phyloP scores from a whole-genome alignment of 2,797 vertebrate genomes.

The Nothura maculosa region DNA sequence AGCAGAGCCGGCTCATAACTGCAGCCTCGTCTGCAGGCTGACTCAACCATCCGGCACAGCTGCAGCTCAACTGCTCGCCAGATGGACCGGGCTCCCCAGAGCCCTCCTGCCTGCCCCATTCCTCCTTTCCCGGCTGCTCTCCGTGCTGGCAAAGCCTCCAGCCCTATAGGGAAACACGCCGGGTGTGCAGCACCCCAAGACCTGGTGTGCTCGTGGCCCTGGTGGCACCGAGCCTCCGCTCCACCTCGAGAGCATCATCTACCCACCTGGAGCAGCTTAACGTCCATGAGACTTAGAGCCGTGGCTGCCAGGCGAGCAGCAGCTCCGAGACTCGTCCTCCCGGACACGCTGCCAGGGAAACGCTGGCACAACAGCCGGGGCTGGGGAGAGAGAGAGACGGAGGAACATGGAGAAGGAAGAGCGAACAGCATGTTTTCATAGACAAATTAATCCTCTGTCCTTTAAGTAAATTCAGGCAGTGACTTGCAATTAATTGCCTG shows the following conservation, averaged over 20 bases:
- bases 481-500: neutral
- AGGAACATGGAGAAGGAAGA: neutral
- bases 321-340: rapidly evolving
- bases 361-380: neutral
- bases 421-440: neutral
- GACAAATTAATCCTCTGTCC: neutral
- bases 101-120: neutral
- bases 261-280: neutral
- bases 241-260: neutral
- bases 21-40: neutral
- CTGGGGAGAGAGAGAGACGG: neutral
- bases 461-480: neutral
- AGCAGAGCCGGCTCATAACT: neutral
- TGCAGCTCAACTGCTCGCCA: neutral
- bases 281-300: neutral
- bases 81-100: neutral
- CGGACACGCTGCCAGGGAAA: neutral
- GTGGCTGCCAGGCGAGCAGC: rapidly evolving
- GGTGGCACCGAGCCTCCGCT: neutral
- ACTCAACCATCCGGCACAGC: neutral
- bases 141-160: neutral
- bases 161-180: rapidly evolving
- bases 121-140: neutral
- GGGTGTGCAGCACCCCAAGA: neutral
- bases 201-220: too few species aligned